Conservation (phyloP, 2,888 invertebrate species). For the Agapostemon virescens region DNA sequence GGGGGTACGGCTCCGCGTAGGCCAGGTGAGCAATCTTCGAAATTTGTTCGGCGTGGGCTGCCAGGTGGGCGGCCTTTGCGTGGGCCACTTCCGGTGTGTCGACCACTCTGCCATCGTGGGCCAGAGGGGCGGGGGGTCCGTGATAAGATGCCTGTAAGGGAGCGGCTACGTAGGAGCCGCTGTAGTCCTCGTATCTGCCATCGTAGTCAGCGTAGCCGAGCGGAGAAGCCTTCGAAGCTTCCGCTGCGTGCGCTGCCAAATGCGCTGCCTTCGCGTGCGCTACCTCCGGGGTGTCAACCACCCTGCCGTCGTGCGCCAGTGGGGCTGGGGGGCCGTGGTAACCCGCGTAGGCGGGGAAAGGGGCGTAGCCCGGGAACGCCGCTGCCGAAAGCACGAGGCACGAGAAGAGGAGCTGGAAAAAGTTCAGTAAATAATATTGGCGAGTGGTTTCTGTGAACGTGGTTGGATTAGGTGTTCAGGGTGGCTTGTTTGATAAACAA, state of each 20-base stretch:
- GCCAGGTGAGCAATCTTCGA: slow-evolving; percentile 61
- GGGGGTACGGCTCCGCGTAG: slow-evolving; percentile 36
- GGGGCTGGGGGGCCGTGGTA: slow-evolving; percentile 74
- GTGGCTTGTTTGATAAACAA: no score
- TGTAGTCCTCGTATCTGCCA: slow-evolving; percentile 26
- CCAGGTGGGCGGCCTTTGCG: slow-evolving; percentile 75
- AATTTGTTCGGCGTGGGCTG: slow-evolving; percentile 71
- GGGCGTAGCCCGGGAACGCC: slow-evolving; percentile 53
- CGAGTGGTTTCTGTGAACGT: no score
- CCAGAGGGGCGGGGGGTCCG: slow-evolving; percentile 73
- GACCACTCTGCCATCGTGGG: slow-evolving; percentile 71
- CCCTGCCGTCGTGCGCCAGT: slow-evolving; percentile 72
- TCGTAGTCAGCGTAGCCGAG: slow-evolving; percentile 13
- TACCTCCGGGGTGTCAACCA: slow-evolving; percentile 76
- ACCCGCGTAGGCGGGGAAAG: slow-evolving; percentile 39
- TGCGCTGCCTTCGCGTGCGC: slow-evolving; percentile 76
- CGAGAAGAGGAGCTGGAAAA: slow-evolving; percentile 37
- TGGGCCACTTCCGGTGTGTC: slow-evolving; percentile 77
- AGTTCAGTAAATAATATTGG: background rate
- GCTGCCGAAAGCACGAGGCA: slow-evolving; percentile 40
- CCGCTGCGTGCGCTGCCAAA: slow-evolving; percentile 71
- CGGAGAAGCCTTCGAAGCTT: slow-evolving; percentile 64
- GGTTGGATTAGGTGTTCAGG: no score
- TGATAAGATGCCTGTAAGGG: slow-evolving; percentile 46
- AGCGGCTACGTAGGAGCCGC: slow-evolving; percentile 24